These are phyloP conservation scores for Stomatorhinus walkeri DNA, from an alignment of 2,797 vertebrate genomes.

Conservation along the genomic window DNA sequence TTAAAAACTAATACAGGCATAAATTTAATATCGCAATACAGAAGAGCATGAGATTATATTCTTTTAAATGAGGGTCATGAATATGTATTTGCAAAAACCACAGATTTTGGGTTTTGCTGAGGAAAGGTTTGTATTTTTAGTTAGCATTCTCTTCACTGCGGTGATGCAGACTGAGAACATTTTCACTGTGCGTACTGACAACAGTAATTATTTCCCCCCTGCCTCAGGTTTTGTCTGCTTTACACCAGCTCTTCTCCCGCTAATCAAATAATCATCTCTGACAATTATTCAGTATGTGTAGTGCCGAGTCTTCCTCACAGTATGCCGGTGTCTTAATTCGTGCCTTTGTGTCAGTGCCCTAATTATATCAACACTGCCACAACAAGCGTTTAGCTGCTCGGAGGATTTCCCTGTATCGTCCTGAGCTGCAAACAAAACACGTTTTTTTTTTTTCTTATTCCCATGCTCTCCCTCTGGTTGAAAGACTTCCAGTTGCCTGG, in stretches of 20 bases:
- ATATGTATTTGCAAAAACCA: neutral
- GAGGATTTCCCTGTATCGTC: neutral
- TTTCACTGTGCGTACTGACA: constrained; percentile 3
- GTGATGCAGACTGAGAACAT: neutral
- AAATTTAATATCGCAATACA: neutral
- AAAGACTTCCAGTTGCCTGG: neutral
- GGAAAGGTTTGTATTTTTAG: neutral
- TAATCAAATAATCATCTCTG: constrained; percentile 19
- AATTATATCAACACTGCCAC: constrained; percentile 12
- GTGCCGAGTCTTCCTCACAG: neutral
- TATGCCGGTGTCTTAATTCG: neutral
- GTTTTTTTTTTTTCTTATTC: neutral
- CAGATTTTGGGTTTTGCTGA: neutral
- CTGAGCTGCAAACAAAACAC: neutral
- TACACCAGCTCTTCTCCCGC: neutral
- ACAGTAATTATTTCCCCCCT: constrained; percentile 11
- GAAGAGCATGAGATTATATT: neutral
- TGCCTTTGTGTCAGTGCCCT: constrained; percentile 9
- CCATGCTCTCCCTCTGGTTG: neutral
- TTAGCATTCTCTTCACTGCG: neutral
- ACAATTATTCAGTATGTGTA: constrained; percentile 1
- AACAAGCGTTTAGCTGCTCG: neutral
- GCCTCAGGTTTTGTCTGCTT: neutral
- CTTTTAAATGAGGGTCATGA: neutral
- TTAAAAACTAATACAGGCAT: neutral